Percentiles rank a stretch among this genome's conserved stretches.
These are phyloP conservation scores for Leucania comma DNA, from an alignment of 2,888 invertebrate species.

Conservation along the genomic window DNA sequence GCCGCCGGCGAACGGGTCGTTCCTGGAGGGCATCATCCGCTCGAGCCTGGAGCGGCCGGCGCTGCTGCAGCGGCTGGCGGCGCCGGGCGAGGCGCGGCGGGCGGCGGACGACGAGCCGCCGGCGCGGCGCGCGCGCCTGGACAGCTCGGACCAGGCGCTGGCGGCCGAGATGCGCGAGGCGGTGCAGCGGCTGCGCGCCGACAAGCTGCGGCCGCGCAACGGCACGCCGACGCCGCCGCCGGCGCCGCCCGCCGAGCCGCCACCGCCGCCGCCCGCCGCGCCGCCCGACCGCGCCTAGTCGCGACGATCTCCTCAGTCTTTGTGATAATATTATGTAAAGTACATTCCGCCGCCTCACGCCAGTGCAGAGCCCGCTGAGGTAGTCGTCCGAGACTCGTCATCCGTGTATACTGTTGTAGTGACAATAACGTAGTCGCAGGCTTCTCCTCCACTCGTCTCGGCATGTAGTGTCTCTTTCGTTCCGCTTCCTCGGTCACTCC, in stretches of 20 bases:
- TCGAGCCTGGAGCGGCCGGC: slow-evolving; percentile 93
- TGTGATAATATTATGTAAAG: slow-evolving; percentile 88
- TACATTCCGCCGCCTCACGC: slow-evolving; percentile 81
- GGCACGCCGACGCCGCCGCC: slow-evolving; percentile 84
- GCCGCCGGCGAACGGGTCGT: slow-evolving; percentile 94
- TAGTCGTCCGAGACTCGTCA: slow-evolving; percentile 60
- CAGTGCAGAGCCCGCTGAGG: slow-evolving; percentile 63
- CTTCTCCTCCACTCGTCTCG: slow-evolving; percentile 68
- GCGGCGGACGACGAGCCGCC: slow-evolving; percentile 92
- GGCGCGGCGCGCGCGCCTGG: slow-evolving; percentile 86
- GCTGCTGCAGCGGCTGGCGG: slow-evolving; percentile 80
- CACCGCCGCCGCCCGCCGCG: slow-evolving; percentile 66
- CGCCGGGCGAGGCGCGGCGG: slow-evolving; percentile 89
- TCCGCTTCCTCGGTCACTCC: slow-evolving; percentile 70
- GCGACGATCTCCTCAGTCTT: slow-evolving; percentile 82
- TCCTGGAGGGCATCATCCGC: slow-evolving; percentile 95
- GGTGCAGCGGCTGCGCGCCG: slow-evolving; percentile 87
- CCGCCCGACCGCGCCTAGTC: slow-evolving; percentile 67
- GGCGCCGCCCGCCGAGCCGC: slow-evolving; percentile 72
- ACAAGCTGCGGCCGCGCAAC: slow-evolving; percentile 85
- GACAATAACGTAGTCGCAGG: slow-evolving; percentile 83
- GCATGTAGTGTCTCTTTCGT: slow-evolving; percentile 67
- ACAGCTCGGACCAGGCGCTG: slow-evolving; percentile 87
- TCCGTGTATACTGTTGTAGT: slow-evolving; percentile 84
- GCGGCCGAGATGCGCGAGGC: slow-evolving; percentile 89